Evolutionary conservation across 2,888 invertebrate genomes (phyloP).

Genomic region (Andrena flavipes): DNA sequence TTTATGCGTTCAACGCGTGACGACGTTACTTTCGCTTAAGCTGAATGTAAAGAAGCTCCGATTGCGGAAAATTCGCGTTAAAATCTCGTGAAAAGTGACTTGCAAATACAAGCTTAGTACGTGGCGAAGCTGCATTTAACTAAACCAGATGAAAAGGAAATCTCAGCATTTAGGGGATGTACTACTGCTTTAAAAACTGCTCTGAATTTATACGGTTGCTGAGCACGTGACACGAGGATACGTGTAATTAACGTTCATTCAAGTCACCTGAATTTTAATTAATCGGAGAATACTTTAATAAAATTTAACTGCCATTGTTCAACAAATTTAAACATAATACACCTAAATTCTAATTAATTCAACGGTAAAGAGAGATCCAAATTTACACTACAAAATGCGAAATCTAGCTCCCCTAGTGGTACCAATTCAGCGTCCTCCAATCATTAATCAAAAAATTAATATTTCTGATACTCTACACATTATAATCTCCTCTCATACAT

Average conservation of each 20-base stretch:
- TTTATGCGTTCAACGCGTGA: conserved; percentile 5
- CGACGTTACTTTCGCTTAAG: conserved; percentile 19
- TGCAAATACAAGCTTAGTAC: not conserved
- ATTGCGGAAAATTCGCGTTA: not conserved
- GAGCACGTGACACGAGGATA: not conserved
- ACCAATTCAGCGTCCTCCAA: too few species aligned
- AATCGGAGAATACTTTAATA: too few species aligned
- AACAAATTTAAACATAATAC: not conserved
- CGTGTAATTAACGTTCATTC: not conserved
- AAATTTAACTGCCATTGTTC: too few species aligned
- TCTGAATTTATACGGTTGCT: not conserved
- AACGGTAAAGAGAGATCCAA: too few species aligned
- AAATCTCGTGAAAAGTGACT: not conserved
- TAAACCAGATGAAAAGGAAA: conserved; percentile 7
- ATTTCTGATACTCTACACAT: too few species aligned
- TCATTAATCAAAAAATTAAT: too few species aligned
- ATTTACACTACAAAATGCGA: too few species aligned
- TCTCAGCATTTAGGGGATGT: not conserved
- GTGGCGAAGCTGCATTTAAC: not conserved
- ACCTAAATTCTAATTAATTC: too few species aligned
- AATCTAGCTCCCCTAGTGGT: too few species aligned
- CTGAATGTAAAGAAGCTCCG: not conserved
- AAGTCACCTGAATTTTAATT: not conserved
- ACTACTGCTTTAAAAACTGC: not conserved
- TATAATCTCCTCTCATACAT: too few species aligned